Conservation (phyloP, 2,797 vertebrate genomes). For the Chelonia mydas region DNA sequence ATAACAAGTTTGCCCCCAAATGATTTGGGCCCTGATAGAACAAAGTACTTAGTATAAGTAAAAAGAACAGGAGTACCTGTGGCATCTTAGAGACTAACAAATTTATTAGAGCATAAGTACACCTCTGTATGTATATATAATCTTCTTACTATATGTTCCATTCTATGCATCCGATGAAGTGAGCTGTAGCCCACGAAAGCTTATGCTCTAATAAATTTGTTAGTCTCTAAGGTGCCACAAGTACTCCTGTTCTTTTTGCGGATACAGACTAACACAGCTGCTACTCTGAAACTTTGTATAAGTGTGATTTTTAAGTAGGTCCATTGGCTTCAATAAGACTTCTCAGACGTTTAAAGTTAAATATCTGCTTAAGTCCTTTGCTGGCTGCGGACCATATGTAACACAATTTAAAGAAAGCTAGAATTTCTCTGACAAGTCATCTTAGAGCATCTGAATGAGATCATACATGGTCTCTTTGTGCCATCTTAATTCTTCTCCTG, state of each 20-base stretch:
- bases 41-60: not conserved
- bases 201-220: too few species aligned
- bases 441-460: not conserved
- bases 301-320: not conserved
- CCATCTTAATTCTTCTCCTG: not conserved
- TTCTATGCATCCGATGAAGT: too few species aligned
- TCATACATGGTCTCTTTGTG: not conserved
- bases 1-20: not conserved
- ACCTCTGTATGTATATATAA: too few species aligned
- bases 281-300: not conserved
- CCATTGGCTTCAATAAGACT: not conserved
- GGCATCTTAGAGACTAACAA: too few species aligned
- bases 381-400: not conserved
- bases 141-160: too few species aligned
- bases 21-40: not conserved
- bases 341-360: not conserved
- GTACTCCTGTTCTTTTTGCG: too few species aligned
- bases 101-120: too few species aligned
- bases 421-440: not conserved
- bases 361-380: not conserved
- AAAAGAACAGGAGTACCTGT: too few species aligned
- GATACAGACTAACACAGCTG: too few species aligned
- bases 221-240: too few species aligned
- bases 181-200: too few species aligned
- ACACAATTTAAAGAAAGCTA: not conserved